Evolutionary conservation across 2,113 vertebrate genomes (phyloP).

Genomic region (Muscicapa adusta): DNA sequence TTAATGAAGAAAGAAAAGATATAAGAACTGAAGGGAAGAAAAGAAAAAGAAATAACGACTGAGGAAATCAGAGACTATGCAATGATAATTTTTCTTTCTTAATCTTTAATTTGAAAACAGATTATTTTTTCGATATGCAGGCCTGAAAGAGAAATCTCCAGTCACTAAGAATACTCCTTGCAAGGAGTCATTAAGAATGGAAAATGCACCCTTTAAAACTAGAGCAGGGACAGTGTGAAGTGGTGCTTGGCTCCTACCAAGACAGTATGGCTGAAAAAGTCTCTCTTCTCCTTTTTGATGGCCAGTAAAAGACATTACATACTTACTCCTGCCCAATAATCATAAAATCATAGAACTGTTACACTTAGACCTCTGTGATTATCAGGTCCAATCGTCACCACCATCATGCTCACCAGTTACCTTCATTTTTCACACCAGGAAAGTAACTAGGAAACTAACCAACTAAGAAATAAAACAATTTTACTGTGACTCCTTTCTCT

Average conservation of each 20-base stretch:
- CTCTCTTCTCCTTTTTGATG: background rate
- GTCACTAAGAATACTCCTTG: background rate
- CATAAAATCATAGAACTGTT: background rate
- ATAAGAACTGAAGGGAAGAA: background rate
- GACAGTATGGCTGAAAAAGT: background rate
- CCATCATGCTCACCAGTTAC: background rate
- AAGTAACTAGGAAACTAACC: background rate
- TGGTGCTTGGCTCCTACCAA: background rate
- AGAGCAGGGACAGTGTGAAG: background rate
- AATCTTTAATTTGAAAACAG: background rate
- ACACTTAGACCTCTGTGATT: background rate
- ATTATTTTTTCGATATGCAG: background rate
- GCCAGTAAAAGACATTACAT: background rate
- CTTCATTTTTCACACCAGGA: background rate
- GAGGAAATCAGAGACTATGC: background rate
- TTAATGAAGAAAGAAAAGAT: background rate
- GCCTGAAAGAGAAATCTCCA: background rate
- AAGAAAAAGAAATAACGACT: background rate
- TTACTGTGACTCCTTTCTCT: background rate
- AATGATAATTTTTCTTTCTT: background rate
- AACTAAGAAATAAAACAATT: background rate
- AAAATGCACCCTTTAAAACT: background rate
- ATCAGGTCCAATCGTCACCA: background rate
- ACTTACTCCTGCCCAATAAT: background rate
- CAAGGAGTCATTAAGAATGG: background rate